A percentile compares a stretch with the other conserved stretches of the same genome.
Evolutionary conservation across 2,888 invertebrate genomes (phyloP).

Genomic region (Chymomyza caudatula): DNA sequence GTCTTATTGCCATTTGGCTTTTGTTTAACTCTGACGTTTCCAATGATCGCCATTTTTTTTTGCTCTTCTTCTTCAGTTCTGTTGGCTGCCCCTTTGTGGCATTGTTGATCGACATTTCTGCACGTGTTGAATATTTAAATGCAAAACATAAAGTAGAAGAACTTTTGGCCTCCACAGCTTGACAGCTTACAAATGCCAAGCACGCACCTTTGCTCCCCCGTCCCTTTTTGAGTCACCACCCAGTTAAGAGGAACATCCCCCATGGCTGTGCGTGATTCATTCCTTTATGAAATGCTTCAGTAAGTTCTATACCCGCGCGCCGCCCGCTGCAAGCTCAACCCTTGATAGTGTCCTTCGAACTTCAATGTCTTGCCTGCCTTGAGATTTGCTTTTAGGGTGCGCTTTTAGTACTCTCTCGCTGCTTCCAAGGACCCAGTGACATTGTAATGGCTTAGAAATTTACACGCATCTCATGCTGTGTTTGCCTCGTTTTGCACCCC

Average conservation of each 20-base stretch:
- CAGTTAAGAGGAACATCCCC: slow-evolving; percentile 34
- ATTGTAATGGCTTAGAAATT: slow-evolving; percentile 65
- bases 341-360: slow-evolving; percentile 48
- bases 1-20: neutral
- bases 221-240: neutral
- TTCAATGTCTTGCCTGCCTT: slow-evolving; percentile 39
- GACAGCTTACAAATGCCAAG: neutral
- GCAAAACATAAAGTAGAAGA: neutral
- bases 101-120: neutral
- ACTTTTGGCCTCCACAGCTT: neutral
- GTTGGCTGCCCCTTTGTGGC: neutral
- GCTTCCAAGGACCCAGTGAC: slow-evolving; percentile 70
- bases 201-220: neutral
- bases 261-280: slow-evolving; percentile 32
- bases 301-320: slow-evolving; percentile 15
- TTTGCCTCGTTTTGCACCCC: slow-evolving; percentile 39
- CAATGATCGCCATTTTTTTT: slow-evolving; percentile 28
- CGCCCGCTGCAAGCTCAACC: slow-evolving; percentile 51
- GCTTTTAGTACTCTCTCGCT: neutral
- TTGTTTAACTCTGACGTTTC: neutral
- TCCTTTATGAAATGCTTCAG: slow-evolving; percentile 36
- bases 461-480: slow-evolving; percentile 64
- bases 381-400: slow-evolving; percentile 50
- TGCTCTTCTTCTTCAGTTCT: neutral
- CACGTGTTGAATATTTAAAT: slow-evolving; percentile 10